phyloP scores from a whole-genome alignment of 2,113 vertebrate species.

The Rhombomys opimus region DNA sequence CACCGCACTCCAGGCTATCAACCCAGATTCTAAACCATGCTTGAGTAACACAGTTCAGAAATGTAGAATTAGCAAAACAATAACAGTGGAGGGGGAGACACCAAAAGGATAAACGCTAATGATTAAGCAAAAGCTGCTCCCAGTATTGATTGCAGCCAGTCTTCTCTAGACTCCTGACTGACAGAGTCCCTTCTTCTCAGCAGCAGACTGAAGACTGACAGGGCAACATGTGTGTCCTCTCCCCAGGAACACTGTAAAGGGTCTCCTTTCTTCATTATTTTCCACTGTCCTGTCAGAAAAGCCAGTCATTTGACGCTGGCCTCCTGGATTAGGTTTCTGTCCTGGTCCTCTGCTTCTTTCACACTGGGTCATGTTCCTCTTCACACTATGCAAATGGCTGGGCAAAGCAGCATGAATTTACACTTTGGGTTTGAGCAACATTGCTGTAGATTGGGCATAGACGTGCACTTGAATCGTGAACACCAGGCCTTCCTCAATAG shows the following conservation, averaged over 20 bases:
- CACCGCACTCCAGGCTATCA: neutral
- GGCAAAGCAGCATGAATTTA: neutral
- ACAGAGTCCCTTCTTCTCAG: neutral
- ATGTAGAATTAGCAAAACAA: neutral
- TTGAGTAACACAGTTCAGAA: neutral
- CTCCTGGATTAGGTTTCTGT: neutral
- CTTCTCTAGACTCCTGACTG: neutral
- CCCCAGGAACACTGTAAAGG: neutral
- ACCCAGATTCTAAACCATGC: neutral
- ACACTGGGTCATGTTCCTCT: neutral
- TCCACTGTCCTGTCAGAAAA: neutral
- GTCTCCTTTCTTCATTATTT: neutral
- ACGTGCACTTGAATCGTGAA: neutral
- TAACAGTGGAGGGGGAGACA: neutral
- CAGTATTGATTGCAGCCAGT: fast-evolving
- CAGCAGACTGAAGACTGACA: neutral
- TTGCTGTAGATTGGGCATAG: neutral
- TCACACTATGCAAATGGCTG: neutral
- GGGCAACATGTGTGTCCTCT: neutral
- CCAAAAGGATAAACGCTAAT: neutral
- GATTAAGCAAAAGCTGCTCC: neutral
- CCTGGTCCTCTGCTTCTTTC: neutral
- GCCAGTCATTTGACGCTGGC: neutral
- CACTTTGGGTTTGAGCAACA: neutral
- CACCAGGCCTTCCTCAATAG: neutral